Evolutionary conservation across 2,888 invertebrate species (phyloP), one percentile per base, ranked within the genome.

Genomic region (Metacarcinus magister): DNA sequence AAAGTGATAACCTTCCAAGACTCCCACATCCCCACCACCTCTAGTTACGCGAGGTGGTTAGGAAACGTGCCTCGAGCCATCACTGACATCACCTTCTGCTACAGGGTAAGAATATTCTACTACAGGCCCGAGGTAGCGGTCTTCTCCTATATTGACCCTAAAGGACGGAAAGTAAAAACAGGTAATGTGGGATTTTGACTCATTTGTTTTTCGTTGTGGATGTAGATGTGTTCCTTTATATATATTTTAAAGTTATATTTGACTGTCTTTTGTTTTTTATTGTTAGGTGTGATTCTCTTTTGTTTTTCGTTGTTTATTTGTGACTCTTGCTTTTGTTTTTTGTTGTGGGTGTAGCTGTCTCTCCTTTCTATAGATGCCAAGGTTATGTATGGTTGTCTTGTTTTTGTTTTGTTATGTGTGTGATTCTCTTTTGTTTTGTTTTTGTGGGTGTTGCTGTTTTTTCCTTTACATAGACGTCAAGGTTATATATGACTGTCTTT

Each of bases 71-170:
- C 44, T 7, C n/a, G 46, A 13, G 19, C 48, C 44, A 44, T 97
- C 23, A 90, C 93, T 4, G 96, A 96, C 13, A 2, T 97, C 89
- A 97, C 96, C 46, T 13, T 97, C 67, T 97, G 97, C 92, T 97
- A 97, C 96, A 92, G 96, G 48, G 23, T 97, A 92, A 96, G 90
- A 32, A 67, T 97, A 19, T 95, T 91, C 94, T 92, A 94, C 89
- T 97, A 96, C 94, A 92, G 96, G 8, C 96, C 97, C 0, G 97
- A 97, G 48, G 97, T 97, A 7, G 96, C 96, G 0, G 96, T 96
- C 46, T 97, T 97, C 95, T 97, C 97, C 28, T 95, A 94, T 75
- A 94, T 96, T 43, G 93, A 93, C 60, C 32, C 82, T 16, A 90
- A 95, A 16, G 19, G 13, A 10, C 95, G 96, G 23, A 28, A 93